A percentile compares a stretch with the other conserved stretches of the same genome.
These are phyloP conservation scores for Gymnorhina tibicen DNA, from an alignment of 2,113 vertebrate species.

Conservation along the genomic window DNA sequence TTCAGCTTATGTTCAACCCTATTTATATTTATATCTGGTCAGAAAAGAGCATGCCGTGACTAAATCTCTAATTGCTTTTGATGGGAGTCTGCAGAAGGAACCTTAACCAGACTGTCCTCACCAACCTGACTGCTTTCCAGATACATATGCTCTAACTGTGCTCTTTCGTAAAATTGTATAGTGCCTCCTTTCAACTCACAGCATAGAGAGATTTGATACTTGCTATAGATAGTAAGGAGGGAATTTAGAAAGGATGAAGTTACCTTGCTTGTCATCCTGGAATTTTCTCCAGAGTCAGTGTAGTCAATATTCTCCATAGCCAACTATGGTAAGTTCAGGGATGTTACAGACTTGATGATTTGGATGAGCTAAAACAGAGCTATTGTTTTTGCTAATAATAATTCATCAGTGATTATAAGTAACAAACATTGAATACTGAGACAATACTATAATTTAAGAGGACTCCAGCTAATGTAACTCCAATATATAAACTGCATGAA, in stretches of 20 bases:
- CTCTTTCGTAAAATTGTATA: neutral
- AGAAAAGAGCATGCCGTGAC: neutral
- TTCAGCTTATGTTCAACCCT: neutral
- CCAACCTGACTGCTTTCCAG: neutral
- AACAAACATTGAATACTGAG: neutral
- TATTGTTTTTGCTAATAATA: neutral
- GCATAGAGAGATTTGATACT: neutral
- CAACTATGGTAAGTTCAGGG: neutral
- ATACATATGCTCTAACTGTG: rapidly evolving
- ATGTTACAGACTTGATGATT: neutral
- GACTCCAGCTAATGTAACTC: neutral
- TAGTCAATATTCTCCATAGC: neutral
- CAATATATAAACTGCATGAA: neutral
- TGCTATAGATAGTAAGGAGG: neutral
- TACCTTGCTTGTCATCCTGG: neutral
- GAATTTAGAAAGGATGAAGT: neutral
- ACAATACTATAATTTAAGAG: neutral
- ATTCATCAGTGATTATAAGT: neutral
- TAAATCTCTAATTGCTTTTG: neutral
- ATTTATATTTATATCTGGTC: neutral
- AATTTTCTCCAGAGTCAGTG: neutral
- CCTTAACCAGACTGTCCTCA: neutral
- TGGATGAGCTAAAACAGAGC: neutral
- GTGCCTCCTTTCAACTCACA: neutral
- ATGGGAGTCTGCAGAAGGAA: neutral